Conservation (phyloP, 2,113 vertebrate genomes). For the Zosterops pallidus region DNA sequence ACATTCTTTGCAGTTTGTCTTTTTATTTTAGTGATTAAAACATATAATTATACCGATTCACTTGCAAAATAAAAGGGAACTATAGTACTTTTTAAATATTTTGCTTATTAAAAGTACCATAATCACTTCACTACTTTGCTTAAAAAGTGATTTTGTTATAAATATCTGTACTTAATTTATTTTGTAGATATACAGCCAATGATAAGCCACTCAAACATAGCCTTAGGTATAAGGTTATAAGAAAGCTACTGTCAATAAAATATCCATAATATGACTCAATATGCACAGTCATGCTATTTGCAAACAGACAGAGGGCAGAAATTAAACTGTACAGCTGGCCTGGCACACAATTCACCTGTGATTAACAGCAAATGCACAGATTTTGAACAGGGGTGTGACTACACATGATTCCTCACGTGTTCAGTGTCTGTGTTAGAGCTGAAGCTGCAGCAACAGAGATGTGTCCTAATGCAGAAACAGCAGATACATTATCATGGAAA, state of each 20-base stretch:
- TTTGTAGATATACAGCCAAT: background rate
- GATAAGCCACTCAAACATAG: background rate
- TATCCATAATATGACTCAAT: background rate
- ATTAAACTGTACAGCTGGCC: background rate
- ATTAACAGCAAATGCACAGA: background rate
- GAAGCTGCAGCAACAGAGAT: background rate
- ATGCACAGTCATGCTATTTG: background rate
- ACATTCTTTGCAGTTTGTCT: background rate
- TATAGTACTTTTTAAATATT: background rate
- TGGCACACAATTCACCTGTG: background rate
- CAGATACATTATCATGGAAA: background rate
- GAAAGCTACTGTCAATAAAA: conserved; percentile 6
- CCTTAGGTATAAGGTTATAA: background rate
- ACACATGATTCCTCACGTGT: background rate
- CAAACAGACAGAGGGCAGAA: conserved; percentile 19
- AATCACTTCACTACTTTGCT: background rate
- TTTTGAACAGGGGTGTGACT: background rate
- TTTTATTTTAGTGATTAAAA: background rate
- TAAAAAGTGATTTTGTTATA: background rate
- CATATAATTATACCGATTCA: conserved; percentile 15
- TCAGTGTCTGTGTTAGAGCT: background rate
- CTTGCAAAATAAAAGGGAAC: conserved; percentile 7
- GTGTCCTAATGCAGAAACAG: background rate
- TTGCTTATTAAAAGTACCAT: background rate
- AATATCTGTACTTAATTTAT: conserved; percentile 12